Percentiles rank a stretch among this genome's conserved stretches.
Evolutionary conservation across 2,888 invertebrate genomes (phyloP).

Genomic region (Polia nebulosa): DNA sequence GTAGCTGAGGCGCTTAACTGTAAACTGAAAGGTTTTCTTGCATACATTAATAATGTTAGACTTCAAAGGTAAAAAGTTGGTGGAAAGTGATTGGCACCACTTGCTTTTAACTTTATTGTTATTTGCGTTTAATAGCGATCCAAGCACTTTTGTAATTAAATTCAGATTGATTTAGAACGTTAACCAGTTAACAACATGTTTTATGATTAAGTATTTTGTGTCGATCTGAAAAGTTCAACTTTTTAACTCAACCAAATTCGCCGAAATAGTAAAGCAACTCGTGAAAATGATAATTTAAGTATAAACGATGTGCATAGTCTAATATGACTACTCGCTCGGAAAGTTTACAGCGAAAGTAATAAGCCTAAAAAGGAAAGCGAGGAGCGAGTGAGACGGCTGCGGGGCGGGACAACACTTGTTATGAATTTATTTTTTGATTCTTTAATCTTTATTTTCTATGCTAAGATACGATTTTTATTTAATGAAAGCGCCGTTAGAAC

Average conservation of each 20-base stretch:
- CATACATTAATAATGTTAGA: not conserved
- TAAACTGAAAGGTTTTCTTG: slow-evolving; percentile 11
- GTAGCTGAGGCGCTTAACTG: slow-evolving; percentile 16
- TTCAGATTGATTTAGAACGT: not conserved
- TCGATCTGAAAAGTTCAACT: not conserved
- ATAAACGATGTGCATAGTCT: too few relatives aligned
- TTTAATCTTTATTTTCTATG: too few relatives aligned
- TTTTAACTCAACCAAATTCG: not conserved
- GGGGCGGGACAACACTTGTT: not conserved
- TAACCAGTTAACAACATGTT: not conserved
- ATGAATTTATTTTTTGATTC: not conserved
- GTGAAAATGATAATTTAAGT: too few relatives aligned
- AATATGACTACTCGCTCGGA: not conserved
- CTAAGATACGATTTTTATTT: too few relatives aligned
- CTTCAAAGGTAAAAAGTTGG: not conserved
- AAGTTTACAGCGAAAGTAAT: not conserved
- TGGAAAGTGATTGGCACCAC: not conserved
- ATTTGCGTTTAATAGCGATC: not conserved
- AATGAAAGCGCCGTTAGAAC: too few relatives aligned
- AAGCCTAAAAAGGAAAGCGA: not conserved
- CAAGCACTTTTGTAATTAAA: not conserved
- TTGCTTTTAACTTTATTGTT: not conserved
- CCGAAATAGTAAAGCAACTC: not conserved
- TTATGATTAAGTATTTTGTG: not conserved
- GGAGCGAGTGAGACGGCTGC: not conserved